Percentiles rank a stretch among this genome's conserved stretches.
Conservation (phyloP, 1,140 invertebrate genomes). For the Pygmarrhopalites habei region DNA sequence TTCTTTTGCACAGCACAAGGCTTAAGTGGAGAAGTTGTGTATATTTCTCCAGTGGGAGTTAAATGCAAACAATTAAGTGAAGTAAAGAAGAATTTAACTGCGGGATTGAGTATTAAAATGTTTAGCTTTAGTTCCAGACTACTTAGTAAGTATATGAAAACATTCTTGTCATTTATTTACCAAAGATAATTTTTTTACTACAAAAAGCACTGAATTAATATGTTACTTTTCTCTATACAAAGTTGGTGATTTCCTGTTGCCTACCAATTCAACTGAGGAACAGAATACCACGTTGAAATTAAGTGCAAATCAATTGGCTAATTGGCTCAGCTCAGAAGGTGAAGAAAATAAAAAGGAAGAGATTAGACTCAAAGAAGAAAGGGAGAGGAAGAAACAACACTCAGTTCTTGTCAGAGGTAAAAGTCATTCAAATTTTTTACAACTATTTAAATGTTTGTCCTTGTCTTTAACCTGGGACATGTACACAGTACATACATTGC, state of each 20-base stretch:
- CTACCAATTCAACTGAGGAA: conserved; percentile 29
- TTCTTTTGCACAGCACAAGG: too few species aligned
- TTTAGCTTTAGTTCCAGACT: conserved; percentile 85
- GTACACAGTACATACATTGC: too few species aligned
- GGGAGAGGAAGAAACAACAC: conserved; percentile 30
- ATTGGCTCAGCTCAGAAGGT: conserved; percentile 47
- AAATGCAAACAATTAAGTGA: conserved; percentile 19
- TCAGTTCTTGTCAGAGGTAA: conserved; percentile 42
- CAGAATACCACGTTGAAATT: conserved; percentile 18
- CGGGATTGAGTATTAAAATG: conserved; percentile 66
- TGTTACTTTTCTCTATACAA: too few species aligned
- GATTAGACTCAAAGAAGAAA: conserved; percentile 26
- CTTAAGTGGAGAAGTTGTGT: conserved; percentile 31
- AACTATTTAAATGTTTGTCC: too few species aligned
- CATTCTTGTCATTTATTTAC: too few species aligned
- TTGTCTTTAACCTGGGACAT: too few species aligned
- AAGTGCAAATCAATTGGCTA: conserved; percentile 24
- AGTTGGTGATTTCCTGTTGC: conserved; percentile 84
- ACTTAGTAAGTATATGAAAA: too few species aligned
- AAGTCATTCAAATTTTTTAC: too few species aligned
- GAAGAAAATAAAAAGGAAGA: conserved; percentile 47
- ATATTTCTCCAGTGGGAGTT: conserved; percentile 18
- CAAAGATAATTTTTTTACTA: too few species aligned
- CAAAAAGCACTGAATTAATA: too few species aligned
- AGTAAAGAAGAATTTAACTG: conserved; percentile 19